A percentile compares a stretch with the other conserved stretches of the same genome.
Conservation (phyloP, 1,140 invertebrate species). For the Eciton burchellii region DNA sequence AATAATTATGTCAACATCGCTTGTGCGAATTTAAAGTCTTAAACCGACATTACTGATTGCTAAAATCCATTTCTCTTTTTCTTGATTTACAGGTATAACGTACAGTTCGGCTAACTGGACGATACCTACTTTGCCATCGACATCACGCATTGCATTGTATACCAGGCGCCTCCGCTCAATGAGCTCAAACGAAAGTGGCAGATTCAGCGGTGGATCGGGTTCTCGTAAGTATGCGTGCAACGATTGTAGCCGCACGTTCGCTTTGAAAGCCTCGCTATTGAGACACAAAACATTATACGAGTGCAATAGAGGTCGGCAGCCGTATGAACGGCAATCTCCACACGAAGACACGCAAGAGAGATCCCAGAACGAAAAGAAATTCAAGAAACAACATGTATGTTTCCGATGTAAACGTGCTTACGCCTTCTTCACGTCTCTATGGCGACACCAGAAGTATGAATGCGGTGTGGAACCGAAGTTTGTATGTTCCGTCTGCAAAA, state of each 20-base stretch:
- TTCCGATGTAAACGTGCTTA: conserved; percentile 84
- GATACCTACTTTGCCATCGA: conserved; percentile 72
- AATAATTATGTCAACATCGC: conserved; percentile 2
- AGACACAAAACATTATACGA: conserved; percentile 79
- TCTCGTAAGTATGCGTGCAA: conserved; percentile 78
- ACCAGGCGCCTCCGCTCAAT: conserved; percentile 76
- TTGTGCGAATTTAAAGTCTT: conserved; percentile 30
- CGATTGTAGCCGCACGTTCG: conserved; percentile 82
- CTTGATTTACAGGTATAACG: conserved; percentile 71
- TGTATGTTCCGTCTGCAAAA: conserved; percentile 82
- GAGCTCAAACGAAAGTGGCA: conserved; percentile 60
- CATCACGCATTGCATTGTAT: conserved; percentile 61
- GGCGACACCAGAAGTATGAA: conserved; percentile 86
- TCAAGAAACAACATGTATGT: conserved; percentile 84
- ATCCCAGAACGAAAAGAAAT: conserved; percentile 26
- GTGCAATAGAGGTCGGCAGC: conserved; percentile 37
- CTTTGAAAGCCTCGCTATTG: conserved; percentile 81
- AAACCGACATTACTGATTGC: not conserved
- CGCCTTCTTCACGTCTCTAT: conserved; percentile 84
- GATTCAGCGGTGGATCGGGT: conserved; percentile 48
- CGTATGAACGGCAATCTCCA: conserved; percentile 6
- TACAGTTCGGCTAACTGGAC: conserved; percentile 79
- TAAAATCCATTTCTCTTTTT: conserved; percentile 47
- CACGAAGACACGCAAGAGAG: not conserved
- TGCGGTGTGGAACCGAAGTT: conserved; percentile 87